These are phyloP conservation scores for Pristionchus arcanus DNA, from an alignment of 2,888 invertebrate species.

Conservation along the genomic window DNA sequence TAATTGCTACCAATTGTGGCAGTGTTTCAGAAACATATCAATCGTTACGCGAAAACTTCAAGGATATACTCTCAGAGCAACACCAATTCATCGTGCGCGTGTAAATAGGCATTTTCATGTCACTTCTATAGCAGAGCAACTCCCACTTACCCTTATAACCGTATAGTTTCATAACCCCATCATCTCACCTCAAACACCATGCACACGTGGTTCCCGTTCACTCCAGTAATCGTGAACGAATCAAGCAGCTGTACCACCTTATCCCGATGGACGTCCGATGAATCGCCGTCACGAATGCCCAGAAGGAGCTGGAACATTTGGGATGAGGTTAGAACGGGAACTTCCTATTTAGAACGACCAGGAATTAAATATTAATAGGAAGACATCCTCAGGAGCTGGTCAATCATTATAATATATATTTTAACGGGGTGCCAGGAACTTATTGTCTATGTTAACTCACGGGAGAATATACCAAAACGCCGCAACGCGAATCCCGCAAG, in stretches of 20 bases:
- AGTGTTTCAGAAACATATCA: too few species aligned
- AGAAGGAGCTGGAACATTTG: slow-evolving; percentile 34
- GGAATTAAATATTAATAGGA: too few species aligned
- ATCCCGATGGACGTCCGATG: slow-evolving; percentile 84
- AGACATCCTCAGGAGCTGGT: too few species aligned
- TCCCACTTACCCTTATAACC: too few species aligned
- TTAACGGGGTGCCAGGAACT: background rate
- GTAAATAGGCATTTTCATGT: too few species aligned
- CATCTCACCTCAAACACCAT: slow-evolving; percentile 78
- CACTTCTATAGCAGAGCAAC: too few species aligned
- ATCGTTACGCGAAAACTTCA: too few species aligned
- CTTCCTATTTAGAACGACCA: background rate
- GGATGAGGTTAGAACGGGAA: background rate
- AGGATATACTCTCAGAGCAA: too few species aligned
- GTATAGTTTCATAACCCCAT: background rate
- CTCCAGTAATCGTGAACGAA: slow-evolving; percentile 97
- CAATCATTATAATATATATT: background rate
- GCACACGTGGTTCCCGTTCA: slow-evolving; percentile 91
- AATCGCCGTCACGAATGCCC: slow-evolving; percentile 54
- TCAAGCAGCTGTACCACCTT: slow-evolving; percentile 97
- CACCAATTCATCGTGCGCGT: background rate
- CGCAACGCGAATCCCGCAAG: background rate
- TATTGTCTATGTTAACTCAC: background rate
- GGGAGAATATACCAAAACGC: background rate
- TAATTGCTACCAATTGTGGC: too few species aligned